Conservation (phyloP, 2,797 vertebrate genomes). For the Momotus momota region DNA sequence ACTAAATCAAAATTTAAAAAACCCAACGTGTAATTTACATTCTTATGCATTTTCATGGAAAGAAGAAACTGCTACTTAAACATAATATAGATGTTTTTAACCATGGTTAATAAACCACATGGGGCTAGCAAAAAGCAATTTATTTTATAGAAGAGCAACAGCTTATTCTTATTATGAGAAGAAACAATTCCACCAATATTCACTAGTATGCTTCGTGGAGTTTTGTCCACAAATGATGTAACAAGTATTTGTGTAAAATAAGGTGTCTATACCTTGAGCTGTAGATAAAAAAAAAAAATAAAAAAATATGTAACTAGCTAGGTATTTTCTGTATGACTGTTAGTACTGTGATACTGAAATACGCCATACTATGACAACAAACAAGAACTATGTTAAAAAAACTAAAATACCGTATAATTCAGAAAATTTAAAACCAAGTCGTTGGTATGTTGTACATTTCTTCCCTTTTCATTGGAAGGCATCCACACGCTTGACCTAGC, state of each 20-base stretch:
- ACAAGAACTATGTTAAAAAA: neutral
- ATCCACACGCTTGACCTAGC: neutral
- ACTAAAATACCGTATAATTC: neutral
- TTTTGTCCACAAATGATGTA: neutral
- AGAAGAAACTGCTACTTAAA: conserved; percentile 8
- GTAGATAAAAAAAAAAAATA: neutral
- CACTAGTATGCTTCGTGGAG: neutral
- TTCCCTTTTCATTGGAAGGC: neutral
- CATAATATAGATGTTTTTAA: neutral
- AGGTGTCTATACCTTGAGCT: neutral
- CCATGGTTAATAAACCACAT: neutral
- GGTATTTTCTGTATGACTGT: neutral
- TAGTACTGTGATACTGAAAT: neutral
- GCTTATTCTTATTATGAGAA: neutral
- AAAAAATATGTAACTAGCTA: neutral
- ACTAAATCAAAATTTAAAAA: neutral
- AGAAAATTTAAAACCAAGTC: neutral
- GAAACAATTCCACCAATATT: neutral
- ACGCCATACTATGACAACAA: neutral
- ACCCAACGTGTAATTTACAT: neutral
- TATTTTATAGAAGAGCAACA: neutral
- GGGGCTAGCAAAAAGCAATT: neutral
- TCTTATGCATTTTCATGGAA: neutral
- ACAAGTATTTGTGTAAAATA: neutral
- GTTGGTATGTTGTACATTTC: neutral